Evolutionary conservation across 2,888 invertebrate genomes (phyloP).

Genomic region (Drosophila emarginata): DNA sequence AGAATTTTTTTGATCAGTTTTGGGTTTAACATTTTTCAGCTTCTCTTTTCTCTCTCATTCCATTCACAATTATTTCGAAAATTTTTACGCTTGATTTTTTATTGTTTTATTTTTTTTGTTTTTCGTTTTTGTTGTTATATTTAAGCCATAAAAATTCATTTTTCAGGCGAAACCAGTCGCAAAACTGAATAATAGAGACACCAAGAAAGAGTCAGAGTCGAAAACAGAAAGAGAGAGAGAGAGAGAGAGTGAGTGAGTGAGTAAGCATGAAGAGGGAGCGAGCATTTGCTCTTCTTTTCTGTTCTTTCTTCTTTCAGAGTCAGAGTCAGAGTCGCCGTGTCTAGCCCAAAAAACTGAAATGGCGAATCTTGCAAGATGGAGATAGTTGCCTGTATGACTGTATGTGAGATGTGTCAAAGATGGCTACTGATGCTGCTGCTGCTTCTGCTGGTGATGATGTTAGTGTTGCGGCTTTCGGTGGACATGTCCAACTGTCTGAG

Average conservation of each 20-base stretch:
- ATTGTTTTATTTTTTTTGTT: neutral
- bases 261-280: neutral
- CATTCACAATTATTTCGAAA: slow-evolving; percentile 8
- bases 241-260: slow-evolving; percentile 29
- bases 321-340: slow-evolving; percentile 2
- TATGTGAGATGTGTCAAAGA: slow-evolving; percentile 33
- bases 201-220: slow-evolving; percentile 19
- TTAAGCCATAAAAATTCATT: slow-evolving; percentile 38
- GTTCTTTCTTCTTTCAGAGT: neutral
- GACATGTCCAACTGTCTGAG: neutral
- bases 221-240: neutral
- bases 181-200: neutral
- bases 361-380: slow-evolving; percentile 13
- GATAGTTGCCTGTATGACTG: neutral
- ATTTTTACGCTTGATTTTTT: slow-evolving; percentile 12
- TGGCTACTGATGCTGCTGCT: slow-evolving; percentile 20
- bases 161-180: slow-evolving; percentile 43
- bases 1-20: neutral
- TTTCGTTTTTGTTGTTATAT: slow-evolving; percentile 12
- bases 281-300: slow-evolving; percentile 26
- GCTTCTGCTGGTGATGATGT: neutral
- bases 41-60: neutral
- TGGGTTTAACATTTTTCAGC: neutral
- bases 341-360: slow-evolving; percentile 1
- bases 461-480: slow-evolving; percentile 3